These are phyloP conservation scores for Rhagoletis zephyria DNA, from an alignment of 1,140 invertebrate genomes.

Conservation along the genomic window DNA sequence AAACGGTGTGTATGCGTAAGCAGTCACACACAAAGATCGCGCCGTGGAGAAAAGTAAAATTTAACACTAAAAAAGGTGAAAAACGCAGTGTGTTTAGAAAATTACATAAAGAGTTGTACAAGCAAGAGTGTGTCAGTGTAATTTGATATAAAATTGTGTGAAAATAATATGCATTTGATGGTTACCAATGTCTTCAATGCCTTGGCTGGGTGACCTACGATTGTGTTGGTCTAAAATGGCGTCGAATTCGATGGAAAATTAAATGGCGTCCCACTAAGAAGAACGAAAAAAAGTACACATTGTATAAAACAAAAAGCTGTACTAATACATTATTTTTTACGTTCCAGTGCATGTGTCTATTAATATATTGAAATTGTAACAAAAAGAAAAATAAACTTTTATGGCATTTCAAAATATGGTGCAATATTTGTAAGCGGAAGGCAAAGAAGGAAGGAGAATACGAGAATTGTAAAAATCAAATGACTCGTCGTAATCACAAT, in stretches of 20 bases:
- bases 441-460: constrained; percentile 2
- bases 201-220: constrained; percentile 8
- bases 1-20: constrained; percentile 50
- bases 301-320: constrained; percentile 20
- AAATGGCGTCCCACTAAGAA: constrained; percentile 42
- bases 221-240: constrained; percentile 44
- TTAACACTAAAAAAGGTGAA: constrained; percentile 36
- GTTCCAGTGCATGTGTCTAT: background rate
- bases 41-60: constrained; percentile 47
- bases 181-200: constrained; percentile 1
- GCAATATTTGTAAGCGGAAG: constrained; percentile 48
- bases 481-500: constrained; percentile 49
- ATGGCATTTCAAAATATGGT: constrained; percentile 38
- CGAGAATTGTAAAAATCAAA: constrained; percentile 52
- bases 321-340: constrained; percentile 6
- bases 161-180: constrained; percentile 12
- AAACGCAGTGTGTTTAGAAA: constrained; percentile 21
- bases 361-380: background rate
- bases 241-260: constrained; percentile 36
- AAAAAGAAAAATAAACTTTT: background rate
- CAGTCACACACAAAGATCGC: constrained; percentile 44
- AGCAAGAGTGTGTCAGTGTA: background rate
- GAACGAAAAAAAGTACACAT: constrained; percentile 32
- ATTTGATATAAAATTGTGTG: constrained; percentile 12
- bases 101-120: constrained; percentile 32